Evolutionary conservation across 2,888 invertebrate species (phyloP).

Genomic region (Tubulanus polymorphus): DNA sequence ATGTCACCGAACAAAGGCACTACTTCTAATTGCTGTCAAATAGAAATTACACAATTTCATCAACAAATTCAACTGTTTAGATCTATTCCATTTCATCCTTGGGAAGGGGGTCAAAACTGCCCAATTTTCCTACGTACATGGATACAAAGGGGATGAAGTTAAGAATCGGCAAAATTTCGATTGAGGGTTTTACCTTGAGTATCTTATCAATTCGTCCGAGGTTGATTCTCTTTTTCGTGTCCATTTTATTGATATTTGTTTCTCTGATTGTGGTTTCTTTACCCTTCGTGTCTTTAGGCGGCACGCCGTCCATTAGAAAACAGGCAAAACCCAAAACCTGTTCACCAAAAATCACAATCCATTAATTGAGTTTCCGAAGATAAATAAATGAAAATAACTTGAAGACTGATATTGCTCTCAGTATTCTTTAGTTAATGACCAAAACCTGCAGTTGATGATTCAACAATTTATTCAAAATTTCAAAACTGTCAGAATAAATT

Average conservation of each 20-base stretch:
- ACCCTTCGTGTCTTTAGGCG: slow-evolving; percentile 11
- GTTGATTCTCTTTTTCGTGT: slow-evolving; percentile 93
- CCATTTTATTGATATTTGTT: slow-evolving; percentile 77
- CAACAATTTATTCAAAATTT: background rate
- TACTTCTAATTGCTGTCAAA: slow-evolving; percentile 43
- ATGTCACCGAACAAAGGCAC: slow-evolving; percentile 86
- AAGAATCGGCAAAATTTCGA: no score
- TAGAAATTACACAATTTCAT: slow-evolving; percentile 1
- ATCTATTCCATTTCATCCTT: no score
- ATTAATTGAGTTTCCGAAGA: no score
- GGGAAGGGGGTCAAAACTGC: no score
- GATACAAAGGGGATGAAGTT: no score
- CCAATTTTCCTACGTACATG: no score
- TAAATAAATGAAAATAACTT: slow-evolving; percentile 4
- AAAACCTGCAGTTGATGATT: no score
- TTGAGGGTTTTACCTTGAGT: slow-evolving; percentile 72
- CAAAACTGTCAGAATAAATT: background rate
- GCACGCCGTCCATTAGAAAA: slow-evolving; percentile 86
- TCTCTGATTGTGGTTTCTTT: slow-evolving; percentile 26
- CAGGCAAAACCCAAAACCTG: slow-evolving; percentile 79
- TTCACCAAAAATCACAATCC: slow-evolving; percentile 9
- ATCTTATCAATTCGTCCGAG: slow-evolving; percentile 91
- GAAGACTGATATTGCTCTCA: no score
- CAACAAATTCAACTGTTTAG: background rate
- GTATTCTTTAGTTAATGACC: background rate